Evolutionary conservation across 2,888 invertebrate genomes (phyloP).

Genomic region (Diplazon laetatorius): DNA sequence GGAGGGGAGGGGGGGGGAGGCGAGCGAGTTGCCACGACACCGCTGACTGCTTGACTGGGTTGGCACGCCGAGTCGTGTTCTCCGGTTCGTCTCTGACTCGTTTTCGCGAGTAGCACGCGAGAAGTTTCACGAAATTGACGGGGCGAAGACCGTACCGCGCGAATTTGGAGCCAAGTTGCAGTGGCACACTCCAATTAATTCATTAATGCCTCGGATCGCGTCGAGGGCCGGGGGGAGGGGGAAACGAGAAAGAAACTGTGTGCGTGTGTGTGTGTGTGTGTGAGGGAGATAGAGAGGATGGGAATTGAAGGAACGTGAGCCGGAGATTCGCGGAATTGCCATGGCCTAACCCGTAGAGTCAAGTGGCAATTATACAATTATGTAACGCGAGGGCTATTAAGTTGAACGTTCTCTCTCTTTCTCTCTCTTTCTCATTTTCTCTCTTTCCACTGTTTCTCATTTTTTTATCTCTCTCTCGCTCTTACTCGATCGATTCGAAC

Average conservation of each 20-base stretch:
- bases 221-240: slow-evolving; percentile 11
- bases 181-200: slow-evolving; percentile 70
- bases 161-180: slow-evolving; percentile 66
- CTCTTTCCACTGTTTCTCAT: too few relatives aligned
- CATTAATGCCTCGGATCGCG: slow-evolving; percentile 65
- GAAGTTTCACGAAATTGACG: slow-evolving; percentile 42
- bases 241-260: slow-evolving; percentile 35
- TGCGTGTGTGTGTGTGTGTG: not conserved
- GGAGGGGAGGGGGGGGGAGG: too few relatives aligned
- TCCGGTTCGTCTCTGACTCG: slow-evolving; percentile 42
- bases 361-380: slow-evolving; percentile 74
- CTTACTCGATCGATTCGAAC: too few relatives aligned
- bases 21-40: slow-evolving; percentile 36
- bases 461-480: too few relatives aligned
- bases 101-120: slow-evolving; percentile 48
- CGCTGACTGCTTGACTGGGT: slow-evolving; percentile 21
- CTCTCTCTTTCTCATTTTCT: too few relatives aligned
- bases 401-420: slow-evolving; percentile 65
- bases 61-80: slow-evolving; percentile 42
- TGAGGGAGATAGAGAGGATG: not conserved
- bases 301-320: slow-evolving; percentile 5
- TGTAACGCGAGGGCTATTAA: slow-evolving; percentile 71
- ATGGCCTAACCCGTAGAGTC: slow-evolving; percentile 66
- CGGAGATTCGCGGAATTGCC: slow-evolving; percentile 69
- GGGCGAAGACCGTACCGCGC: slow-evolving; percentile 53